phyloP scores from a whole-genome alignment of 2,113 vertebrate species.

The Chaetodon auriga region DNA sequence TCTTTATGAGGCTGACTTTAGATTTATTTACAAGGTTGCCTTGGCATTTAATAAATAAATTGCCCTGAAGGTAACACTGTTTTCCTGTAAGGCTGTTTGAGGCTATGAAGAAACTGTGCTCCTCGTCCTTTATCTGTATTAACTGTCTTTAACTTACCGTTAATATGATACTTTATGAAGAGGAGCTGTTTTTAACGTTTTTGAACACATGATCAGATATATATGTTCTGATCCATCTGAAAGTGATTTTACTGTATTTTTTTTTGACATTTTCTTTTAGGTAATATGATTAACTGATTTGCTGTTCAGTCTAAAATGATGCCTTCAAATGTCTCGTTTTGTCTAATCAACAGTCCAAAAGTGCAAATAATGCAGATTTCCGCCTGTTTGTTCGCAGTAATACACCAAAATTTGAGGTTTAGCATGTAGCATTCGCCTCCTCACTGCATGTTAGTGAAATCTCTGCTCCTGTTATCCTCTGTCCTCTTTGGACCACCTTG shows the following conservation, averaged over 20 bases:
- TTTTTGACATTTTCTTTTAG: too few relatives aligned
- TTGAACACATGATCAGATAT: neutral
- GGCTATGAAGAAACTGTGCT: neutral
- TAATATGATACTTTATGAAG: neutral
- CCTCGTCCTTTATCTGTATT: too few relatives aligned
- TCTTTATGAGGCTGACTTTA: conserved; percentile 5
- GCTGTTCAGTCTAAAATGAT: neutral
- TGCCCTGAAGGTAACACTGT: neutral
- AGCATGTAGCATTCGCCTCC: too few relatives aligned
- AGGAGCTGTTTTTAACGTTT: neutral
- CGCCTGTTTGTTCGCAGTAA: too few relatives aligned
- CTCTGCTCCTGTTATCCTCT: too few relatives aligned
- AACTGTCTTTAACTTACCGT: neutral
- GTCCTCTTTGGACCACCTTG: too few relatives aligned
- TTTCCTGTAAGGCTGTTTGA: conserved; percentile 13
- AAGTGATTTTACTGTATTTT: neutral
- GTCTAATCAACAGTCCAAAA: neutral
- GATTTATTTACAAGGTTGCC: conserved; percentile 10
- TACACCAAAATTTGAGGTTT: too few relatives aligned
- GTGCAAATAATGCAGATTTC: neutral
- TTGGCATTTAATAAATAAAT: neutral
- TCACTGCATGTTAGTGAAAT: too few relatives aligned
- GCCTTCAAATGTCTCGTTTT: neutral
- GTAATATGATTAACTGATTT: neutral
- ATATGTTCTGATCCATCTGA: neutral